These are phyloP conservation scores for Mionectes macconnelli DNA, from an alignment of 2,113 vertebrate genomes.

Conservation along the genomic window DNA sequence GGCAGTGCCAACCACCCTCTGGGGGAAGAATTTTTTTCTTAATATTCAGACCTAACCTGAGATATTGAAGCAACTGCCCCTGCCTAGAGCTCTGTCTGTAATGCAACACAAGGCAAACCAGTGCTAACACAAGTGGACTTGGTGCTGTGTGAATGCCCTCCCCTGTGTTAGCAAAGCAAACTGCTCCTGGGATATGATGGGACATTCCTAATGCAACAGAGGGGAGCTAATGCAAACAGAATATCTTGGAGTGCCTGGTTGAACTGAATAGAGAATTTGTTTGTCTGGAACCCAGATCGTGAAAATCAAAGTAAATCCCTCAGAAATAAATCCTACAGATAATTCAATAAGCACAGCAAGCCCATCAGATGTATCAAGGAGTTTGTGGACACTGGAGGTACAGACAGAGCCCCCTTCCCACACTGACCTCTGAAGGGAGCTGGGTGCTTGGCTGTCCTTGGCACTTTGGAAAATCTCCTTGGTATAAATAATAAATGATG, in stretches of 20 bases:
- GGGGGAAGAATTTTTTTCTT: too few species aligned
- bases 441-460: not conserved
- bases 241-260: slow-evolving; percentile 32
- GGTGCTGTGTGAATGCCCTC: not conserved
- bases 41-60: too few species aligned
- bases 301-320: slow-evolving; percentile 26
- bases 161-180: slow-evolving; percentile 35
- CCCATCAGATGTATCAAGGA: not conserved
- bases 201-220: slow-evolving; percentile 65
- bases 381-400: not conserved
- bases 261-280: slow-evolving; percentile 54
- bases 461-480: not conserved
- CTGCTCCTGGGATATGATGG: slow-evolving; percentile 56
- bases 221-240: slow-evolving; percentile 64
- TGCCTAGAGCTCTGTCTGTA: not conserved
- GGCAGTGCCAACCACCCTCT: too few species aligned
- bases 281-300: slow-evolving; percentile 7
- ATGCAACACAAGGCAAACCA: slow-evolving; percentile 30
- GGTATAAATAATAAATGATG: slow-evolving; percentile 37
- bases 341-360: not conserved
- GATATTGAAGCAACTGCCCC: not conserved
- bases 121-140: slow-evolving; percentile 29
- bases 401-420: not conserved
- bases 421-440: not conserved
- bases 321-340: not conserved